A percentile compares a stretch with the other conserved stretches of the same genome.
phyloP scores from a whole-genome alignment of 2,113 vertebrate species.

The Lates calcarifer region DNA sequence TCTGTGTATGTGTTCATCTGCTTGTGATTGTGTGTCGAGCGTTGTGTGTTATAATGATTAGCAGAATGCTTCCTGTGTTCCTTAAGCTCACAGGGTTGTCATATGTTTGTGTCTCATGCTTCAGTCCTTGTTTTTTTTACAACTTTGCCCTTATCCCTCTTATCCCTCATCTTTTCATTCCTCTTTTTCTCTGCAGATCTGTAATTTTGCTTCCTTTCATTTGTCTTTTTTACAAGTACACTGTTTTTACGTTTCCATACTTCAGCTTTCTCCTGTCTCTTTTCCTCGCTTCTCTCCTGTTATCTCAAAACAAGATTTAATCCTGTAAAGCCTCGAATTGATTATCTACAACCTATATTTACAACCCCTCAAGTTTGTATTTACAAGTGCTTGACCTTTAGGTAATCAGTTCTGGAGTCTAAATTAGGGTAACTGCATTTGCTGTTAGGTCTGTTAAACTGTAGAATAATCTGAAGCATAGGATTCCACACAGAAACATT shows the following conservation, averaged over 20 bases:
- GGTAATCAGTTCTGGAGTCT: background rate
- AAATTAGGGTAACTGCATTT: background rate
- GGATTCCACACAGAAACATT: no score
- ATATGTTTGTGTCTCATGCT: conserved; percentile 48
- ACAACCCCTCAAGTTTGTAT: background rate
- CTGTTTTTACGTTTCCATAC: background rate
- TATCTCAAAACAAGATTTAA: background rate
- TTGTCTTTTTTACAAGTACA: background rate
- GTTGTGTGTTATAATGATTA: conserved; percentile 4
- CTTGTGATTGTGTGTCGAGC: conserved; percentile 2
- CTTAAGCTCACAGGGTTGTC: conserved; percentile 23
- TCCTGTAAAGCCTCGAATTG: background rate
- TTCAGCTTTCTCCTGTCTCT: background rate
- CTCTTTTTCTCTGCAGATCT: background rate
- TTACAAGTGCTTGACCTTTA: background rate
- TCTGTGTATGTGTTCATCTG: background rate
- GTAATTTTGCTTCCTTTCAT: background rate
- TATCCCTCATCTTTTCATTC: background rate
- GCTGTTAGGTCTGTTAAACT: background rate
- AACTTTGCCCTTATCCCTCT: background rate
- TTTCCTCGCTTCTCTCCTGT: background rate
- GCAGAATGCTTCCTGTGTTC: conserved; percentile 41
- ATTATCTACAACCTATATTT: background rate
- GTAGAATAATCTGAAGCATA: background rate
- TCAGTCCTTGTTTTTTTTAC: conserved; percentile 1